phyloP scores from a whole-genome alignment of 2,797 vertebrate species.

The Myripristis jacobus region DNA sequence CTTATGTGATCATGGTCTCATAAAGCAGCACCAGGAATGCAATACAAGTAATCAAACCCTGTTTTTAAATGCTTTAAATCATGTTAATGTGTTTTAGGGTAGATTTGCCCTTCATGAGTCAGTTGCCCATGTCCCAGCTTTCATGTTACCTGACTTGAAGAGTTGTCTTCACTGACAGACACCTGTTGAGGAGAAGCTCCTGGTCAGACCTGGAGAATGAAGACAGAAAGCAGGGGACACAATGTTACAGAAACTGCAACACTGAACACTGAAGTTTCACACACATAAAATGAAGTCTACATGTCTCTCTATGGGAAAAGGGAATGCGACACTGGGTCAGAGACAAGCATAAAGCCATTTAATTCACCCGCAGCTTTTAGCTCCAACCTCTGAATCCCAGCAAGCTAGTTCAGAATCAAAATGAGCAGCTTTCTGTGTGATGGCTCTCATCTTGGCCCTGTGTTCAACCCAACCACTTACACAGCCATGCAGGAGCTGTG shows the following conservation, averaged over 20 bases:
- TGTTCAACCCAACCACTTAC: neutral
- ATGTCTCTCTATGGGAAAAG: too few species aligned
- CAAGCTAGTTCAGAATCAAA: slow-evolving; percentile 14
- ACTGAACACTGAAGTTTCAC: neutral
- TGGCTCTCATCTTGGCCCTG: neutral
- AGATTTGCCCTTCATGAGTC: too few species aligned
- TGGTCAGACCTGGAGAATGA: slow-evolving; percentile 51
- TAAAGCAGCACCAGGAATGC: too few species aligned
- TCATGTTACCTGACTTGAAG: slow-evolving; percentile 46
- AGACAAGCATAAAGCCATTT: slow-evolving; percentile 14
- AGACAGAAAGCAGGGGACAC: slow-evolving; percentile 1
- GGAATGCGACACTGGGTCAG: neutral
- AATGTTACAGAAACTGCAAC: neutral
- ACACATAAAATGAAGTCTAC: neutral
- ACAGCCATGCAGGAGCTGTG: neutral
- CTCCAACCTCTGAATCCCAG: slow-evolving; percentile 15
- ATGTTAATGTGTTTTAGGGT: too few species aligned
- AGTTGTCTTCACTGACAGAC: slow-evolving; percentile 38
- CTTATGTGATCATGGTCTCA: too few species aligned
- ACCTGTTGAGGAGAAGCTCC: slow-evolving; percentile 30
- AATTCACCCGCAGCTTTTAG: neutral
- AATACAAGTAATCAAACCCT: too few species aligned
- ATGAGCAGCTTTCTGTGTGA: slow-evolving; percentile 10
- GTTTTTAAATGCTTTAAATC: too few species aligned
- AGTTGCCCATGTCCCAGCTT: too few species aligned